Base-by-base conservation (phyloP, 30 jellyfish, hydroid and myxozoan species). In the Sanderia malayensis region DNA sequence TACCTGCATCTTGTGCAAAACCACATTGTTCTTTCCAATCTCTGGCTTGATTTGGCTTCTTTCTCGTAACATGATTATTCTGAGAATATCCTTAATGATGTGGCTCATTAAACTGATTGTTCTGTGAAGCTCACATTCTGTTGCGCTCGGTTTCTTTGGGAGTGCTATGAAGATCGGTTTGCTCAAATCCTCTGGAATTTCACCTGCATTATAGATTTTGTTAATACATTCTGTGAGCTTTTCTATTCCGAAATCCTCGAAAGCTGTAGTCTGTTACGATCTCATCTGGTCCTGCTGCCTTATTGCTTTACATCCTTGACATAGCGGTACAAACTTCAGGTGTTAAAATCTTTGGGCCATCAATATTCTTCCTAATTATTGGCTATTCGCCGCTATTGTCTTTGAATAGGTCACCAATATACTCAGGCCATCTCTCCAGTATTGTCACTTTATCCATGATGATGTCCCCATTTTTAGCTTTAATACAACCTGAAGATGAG, bases 371-470 rank as follows among this genome's bases (percentile, higher is more conserved):
- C 26, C 70, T 44, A 1, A 26, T 61, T 11, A n/a, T 24, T 27
- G 88, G 88, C 34, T 67, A 49, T 1, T 29, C 0, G 46, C 88
- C 80, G 31, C 76, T 68, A 55, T 79, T 69, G 21, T 79, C 76
- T 2, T 29, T 45, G 29, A 44, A 79, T 13, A 79, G 70, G 3
- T 67, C 84, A 3, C 22, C 29, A 26, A 79, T 67, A 77, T 79
- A 79, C 57, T 79, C 83, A n/a, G 67, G 1, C 92, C 83, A 79
- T 9, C 92, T 21, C 8, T 67, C 47, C 33, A 33, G 34, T 44
- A 79, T 67, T 2, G 7, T 37, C 0, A 66, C 67, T 22, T 67
- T 34, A 18, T 67, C 92, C 76, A 68, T 58, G 11, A 79, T 33
- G 68, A 65, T 24, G 34, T 6, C 32, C 2, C 83, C 92, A 31